Evolutionary conservation across 2,113 vertebrate species (phyloP).

Genomic region (Lophura nycthemera): DNA sequence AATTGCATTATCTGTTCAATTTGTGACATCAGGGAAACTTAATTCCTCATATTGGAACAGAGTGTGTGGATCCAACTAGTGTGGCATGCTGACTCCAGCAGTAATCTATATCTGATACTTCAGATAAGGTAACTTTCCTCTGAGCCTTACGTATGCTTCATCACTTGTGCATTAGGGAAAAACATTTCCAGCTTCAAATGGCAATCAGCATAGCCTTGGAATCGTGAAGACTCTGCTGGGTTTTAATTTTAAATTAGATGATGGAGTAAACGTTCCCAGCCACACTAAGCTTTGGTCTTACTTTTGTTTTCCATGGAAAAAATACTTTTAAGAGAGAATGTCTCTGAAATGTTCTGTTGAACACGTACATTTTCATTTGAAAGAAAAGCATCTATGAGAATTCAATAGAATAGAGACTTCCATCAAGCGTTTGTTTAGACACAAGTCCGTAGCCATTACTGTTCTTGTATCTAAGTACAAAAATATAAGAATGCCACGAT

Average conservation of each 20-base stretch:
- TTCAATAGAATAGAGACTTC: not conserved
- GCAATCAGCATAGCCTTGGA: conserved; percentile 60
- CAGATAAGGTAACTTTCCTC: conserved; percentile 71
- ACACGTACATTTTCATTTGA: not conserved
- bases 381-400: not conserved
- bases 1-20: conserved; percentile 42
- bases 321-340: not conserved
- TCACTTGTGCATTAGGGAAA: conserved; percentile 66
- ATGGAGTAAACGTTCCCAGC: not conserved
- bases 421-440: not conserved
- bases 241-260: conserved; percentile 7
- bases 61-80: not conserved
- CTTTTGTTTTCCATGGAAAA: not conserved
- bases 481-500: not conserved
- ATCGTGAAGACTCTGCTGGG: not conserved
- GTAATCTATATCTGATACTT: conserved; percentile 70
- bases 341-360: not conserved
- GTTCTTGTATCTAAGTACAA: not conserved
- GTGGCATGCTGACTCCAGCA: conserved; percentile 54
- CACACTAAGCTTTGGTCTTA: not conserved
- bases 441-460: not conserved
- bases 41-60: conserved; percentile 18
- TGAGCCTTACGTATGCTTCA: conserved; percentile 33
- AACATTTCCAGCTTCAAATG: conserved; percentile 57
- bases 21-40: conserved; percentile 66